A percentile compares a stretch with the other conserved stretches of the same genome.
Evolutionary conservation across 2,888 invertebrate species (phyloP).

Genomic region (Cosmia trapezina): DNA sequence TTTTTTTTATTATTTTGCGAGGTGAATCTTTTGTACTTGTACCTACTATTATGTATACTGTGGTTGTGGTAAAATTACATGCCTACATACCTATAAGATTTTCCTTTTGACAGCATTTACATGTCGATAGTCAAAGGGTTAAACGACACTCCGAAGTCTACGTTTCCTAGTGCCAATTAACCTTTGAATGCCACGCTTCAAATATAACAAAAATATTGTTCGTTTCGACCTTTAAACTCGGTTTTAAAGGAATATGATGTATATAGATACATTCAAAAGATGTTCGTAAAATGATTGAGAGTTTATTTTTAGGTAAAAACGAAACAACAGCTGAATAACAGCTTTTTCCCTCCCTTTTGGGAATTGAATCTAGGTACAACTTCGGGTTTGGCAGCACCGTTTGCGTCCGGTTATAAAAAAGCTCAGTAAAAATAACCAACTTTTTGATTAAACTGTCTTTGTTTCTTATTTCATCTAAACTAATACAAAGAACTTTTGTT

Average conservation of each 20-base stretch:
- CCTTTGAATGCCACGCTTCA: conserved; percentile 43
- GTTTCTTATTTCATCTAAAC: conserved; percentile 30
- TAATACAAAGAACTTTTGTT: conserved; percentile 31
- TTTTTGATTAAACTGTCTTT: conserved; percentile 10
- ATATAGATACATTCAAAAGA: background rate
- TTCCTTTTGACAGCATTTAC: conserved; percentile 8
- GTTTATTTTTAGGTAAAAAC: background rate
- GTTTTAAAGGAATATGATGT: background rate
- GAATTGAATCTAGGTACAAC: background rate
- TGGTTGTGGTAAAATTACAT: background rate
- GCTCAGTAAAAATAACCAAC: background rate
- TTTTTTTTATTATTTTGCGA: too few species aligned
- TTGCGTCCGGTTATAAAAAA: background rate
- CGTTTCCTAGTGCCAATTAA: conserved; percentile 37
- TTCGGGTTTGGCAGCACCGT: background rate
- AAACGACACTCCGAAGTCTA: background rate
- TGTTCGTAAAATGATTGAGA: background rate
- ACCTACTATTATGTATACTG: too few species aligned
- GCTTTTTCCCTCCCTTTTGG: background rate
- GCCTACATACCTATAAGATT: background rate
- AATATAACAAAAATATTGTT: conserved; percentile 15
- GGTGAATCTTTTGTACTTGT: too few species aligned
- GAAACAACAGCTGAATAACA: background rate
- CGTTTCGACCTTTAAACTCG: conserved; percentile 4
- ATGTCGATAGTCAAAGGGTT: conserved; percentile 26